Base-by-base conservation (phyloP, 2,797 vertebrate species). In the Xerus rutilus region DNA sequence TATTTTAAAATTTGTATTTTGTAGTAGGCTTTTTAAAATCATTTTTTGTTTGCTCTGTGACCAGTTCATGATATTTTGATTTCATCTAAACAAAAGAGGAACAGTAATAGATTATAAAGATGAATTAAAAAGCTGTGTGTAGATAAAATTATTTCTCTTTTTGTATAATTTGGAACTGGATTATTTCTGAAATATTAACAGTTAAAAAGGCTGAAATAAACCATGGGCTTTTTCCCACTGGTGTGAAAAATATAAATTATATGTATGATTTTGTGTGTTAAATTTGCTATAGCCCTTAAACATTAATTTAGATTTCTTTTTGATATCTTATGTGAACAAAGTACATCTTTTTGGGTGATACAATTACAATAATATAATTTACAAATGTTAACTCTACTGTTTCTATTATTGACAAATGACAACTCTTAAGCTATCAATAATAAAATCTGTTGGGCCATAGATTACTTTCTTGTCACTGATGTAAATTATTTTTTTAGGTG, bases 81-180 rank as follows among this genome's bases (percentile, higher is more conserved):
- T 97, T 96, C 95, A 95, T 96, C 77, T 79, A 78, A 97, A 81
- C 45, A 81, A 96, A 94, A 96, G 25, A 67, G 1, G 25, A 76
- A 74, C 93, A 52, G 10, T 95, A 95, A 92, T 73, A 92, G 43
- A 62, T 92, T 98, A 70, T 47, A 97, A 98, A 97, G 94, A 96
- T 88, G 84, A 97, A 97, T 88, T 85, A 85, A 95, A 96, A 97
- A 98, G 78, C 84, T 96, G 65, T 91, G 82, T 95, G 97, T 96
- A 83, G 25, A 92, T 96, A 98, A 97, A 97, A 98, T 97, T 52
- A 97, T 97, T 96, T 88, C 35, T 95, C 86, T 17, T 97, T 94
- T 96, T 93, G 15, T 49, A 96, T 97, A 97, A 96, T 96, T 96
- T 97, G 59, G 43, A 96, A 82, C 15, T 88, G 64, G 96, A 97